Base-by-base conservation (phyloP, 1,140 invertebrate species). In the Achatina immaculata region DNA sequence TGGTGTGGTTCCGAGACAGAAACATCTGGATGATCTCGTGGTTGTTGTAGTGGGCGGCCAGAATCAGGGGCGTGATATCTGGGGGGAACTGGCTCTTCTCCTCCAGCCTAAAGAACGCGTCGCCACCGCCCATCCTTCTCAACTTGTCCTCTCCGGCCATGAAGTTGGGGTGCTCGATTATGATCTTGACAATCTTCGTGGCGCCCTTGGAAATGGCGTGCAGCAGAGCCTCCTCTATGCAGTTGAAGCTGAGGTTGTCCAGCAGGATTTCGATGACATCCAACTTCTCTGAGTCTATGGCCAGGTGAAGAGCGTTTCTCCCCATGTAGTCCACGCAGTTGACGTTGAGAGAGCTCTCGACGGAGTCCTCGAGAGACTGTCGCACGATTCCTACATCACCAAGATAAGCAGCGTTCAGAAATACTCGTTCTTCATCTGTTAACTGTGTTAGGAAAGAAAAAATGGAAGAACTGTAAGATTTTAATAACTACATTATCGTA, bases 1-100 rank as follows among this genome's bases (percentile, higher is more conserved):
- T 90, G 62, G 86, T 86, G 81, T 92, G 90, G 83, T 90, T 90
- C 65, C 90, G 83, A 34, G 89, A 88, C 31, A 92, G 82, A 81
- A 92, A 89, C 85, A 91, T 89, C 86, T 91, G 89, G 34, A 91
- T 88, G 74, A 92, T 91, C 85, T 91, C 91, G 84, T 91, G 89
- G 78, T 91, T 89, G 78, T 91, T 90, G 72, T 91, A 90, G 76
- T 91, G 90, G 78, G 90, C 89, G 69, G 90, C 89, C 74, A 91
- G 83, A 71, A 91, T 91, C 16, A 91, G 82, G 68, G 91, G 91
- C 21, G 90, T 91, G 28, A 91, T 90, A 80, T 91, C 89, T 4
- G 89, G 88, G 11, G 89, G 86, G 83, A 90, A 90, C 82, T 88
- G 88, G 74, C 85, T 87, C 82, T 88, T 89, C 82, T 90, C 88